Percentiles rank a stretch among this genome's conserved stretches.
Evolutionary conservation across 2,888 invertebrate species (phyloP).

Genomic region (Agriotes lineatus): DNA sequence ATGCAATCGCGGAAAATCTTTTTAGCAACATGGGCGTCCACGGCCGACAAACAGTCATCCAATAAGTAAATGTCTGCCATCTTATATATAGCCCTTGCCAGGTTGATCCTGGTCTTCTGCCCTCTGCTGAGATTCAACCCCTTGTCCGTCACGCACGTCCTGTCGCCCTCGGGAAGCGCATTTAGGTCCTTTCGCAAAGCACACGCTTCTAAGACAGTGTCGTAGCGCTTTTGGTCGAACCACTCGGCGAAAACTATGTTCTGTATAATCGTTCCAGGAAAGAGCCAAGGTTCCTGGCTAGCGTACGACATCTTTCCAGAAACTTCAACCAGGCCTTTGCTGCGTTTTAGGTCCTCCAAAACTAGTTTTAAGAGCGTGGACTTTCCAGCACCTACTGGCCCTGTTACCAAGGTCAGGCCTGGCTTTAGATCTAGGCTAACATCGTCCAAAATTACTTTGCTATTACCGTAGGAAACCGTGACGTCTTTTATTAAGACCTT

Average conservation of each 20-base stretch:
- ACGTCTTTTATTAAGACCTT: constrained; percentile 66
- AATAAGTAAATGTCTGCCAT: constrained; percentile 80
- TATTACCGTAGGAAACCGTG: constrained; percentile 71
- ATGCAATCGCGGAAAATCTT: constrained; percentile 79
- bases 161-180: constrained; percentile 78
- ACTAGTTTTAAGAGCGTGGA: constrained; percentile 67
- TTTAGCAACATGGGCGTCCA: constrained; percentile 79
- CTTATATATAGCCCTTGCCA: constrained; percentile 79
- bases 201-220: constrained; percentile 72
- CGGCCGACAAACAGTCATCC: constrained; percentile 83
- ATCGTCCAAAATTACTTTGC: constrained; percentile 58
- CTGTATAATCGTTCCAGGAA: constrained; percentile 72
- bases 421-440: constrained; percentile 62
- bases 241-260: constrained; percentile 81
- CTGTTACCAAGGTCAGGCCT: constrained; percentile 69
- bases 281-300: constrained; percentile 73
- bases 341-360: constrained; percentile 77
- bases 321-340: constrained; percentile 74
- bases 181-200: constrained; percentile 76
- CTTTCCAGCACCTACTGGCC: constrained; percentile 76
- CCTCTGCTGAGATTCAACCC: constrained; percentile 85
- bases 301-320: constrained; percentile 71
- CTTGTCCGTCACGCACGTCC: constrained; percentile 81
- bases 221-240: constrained; percentile 69
- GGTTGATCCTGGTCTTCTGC: constrained; percentile 82